Base-by-base conservation (phyloP, 2,113 vertebrate species). In the Anarhynchus alexandrinus region DNA sequence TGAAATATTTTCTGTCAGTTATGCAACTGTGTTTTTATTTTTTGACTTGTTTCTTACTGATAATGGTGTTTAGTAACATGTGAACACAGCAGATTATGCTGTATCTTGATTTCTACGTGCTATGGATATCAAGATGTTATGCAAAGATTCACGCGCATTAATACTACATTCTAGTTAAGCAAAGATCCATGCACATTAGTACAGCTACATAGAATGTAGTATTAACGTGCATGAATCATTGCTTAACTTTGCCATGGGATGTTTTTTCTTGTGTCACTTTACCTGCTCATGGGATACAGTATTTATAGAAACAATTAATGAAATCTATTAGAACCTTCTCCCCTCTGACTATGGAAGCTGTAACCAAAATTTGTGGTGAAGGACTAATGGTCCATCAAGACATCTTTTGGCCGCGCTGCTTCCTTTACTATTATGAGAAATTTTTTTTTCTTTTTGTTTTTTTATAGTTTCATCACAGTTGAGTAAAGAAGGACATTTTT, bases 1-100 rank as follows among this genome's bases (percentile, higher is more conserved):
- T 73, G 85, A 74, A 94, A 82, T 93, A 42, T 36, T 91, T 93
- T 96, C 51, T 90, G n/a, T 78, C 61, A 81, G 15, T 93, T 83
- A 25, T 32, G 34, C 62, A 76, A 22, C 40, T 19, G 9, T 25
- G 9, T 3, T 66, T 72, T 85, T 27, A 5, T 4, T 40, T 49
- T 86, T 59, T n/a, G 4, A 23, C 11, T 83, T 40, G 59, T 76
- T 89, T 40, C 67, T 54, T 54, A 14, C 22, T 62, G 25, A 5
- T 49, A 18, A 32, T 29, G 38, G 13, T 59, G 30, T 76, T 11
- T 1, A 82, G 59, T n/a, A 70, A 51, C 72, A 51, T 84, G 77
- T 77, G 86, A 54, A 64, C 78, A 76, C 27, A 89, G 45, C 52
- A 87, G 74, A 30, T 20, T 30, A 15, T 47, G 23, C 27, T 29